These are phyloP conservation scores for Varecia variegata DNA, from an alignment of 2,797 vertebrate species.

Conservation along the genomic window DNA sequence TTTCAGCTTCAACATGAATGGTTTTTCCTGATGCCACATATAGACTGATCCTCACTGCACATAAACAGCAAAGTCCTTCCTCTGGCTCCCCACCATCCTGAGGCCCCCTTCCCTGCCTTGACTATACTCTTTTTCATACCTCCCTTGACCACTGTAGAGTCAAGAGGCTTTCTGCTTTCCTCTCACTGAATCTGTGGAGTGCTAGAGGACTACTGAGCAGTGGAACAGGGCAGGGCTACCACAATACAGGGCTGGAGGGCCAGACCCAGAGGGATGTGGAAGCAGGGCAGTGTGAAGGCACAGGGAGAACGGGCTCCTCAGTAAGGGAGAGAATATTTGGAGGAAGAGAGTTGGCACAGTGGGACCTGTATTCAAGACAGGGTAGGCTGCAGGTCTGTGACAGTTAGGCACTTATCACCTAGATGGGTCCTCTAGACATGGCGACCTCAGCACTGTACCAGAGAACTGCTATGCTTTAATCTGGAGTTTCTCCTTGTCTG, in stretches of 20 bases:
- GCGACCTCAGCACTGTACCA: background rate
- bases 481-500: background rate
- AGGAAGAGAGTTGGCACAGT: background rate
- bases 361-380: background rate
- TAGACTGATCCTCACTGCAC: background rate
- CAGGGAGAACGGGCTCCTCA: background rate
- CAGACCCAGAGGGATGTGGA: background rate
- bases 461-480: background rate
- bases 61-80: background rate
- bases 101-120: background rate
- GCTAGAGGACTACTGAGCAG: background rate
- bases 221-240: background rate
- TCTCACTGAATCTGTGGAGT: background rate
- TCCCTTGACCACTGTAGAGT: background rate
- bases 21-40: background rate
- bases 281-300: background rate
- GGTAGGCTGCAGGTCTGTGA: background rate
- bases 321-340: background rate
- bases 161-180: background rate
- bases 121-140: background rate
- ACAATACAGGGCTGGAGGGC: background rate
- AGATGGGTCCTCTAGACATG: background rate
- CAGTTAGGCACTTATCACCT: background rate
- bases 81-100: background rate
- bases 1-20: background rate